Evolutionary conservation across 2,113 vertebrate genomes (phyloP).

Genomic region (Archilochus colubris): DNA sequence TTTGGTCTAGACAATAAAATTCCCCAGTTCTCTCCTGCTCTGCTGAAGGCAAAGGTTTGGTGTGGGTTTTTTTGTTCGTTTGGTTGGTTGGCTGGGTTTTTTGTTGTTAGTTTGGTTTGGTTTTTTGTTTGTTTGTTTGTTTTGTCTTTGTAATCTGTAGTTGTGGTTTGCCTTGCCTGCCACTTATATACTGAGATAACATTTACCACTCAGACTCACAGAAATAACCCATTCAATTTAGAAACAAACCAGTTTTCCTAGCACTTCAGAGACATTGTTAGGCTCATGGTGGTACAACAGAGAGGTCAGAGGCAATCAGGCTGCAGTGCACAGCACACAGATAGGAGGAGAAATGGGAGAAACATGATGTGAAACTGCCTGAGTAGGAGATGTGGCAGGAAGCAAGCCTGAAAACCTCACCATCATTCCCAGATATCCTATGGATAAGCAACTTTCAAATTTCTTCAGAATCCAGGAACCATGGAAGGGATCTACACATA

Average conservation of each 20-base stretch:
- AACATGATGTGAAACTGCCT: neutral
- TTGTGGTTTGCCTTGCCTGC: neutral
- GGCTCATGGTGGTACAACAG: neutral
- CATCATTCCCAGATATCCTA: neutral
- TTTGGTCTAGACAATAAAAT: neutral
- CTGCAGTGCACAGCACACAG: neutral
- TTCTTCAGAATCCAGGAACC: neutral
- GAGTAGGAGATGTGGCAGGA: neutral
- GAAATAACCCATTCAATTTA: neutral
- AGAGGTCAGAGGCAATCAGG: neutral
- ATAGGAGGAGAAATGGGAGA: neutral
- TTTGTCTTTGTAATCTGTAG: accelerated
- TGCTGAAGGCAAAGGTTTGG: neutral
- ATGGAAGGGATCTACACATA: neutral
- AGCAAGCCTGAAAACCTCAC: neutral
- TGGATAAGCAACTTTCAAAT: neutral
- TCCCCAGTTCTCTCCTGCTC: neutral
- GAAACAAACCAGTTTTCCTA: neutral
- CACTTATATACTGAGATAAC: neutral
- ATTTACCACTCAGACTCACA: neutral
- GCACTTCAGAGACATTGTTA: neutral
- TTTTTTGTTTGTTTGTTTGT: too few relatives aligned
- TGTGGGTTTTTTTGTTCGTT: neutral
- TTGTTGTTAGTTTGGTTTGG: too few relatives aligned
- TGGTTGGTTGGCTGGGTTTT: too few relatives aligned